Evolutionary conservation across 2,888 invertebrate genomes (phyloP), one percentile per base, ranked within the genome.

Genomic region (Temnothorax rugatulus): DNA sequence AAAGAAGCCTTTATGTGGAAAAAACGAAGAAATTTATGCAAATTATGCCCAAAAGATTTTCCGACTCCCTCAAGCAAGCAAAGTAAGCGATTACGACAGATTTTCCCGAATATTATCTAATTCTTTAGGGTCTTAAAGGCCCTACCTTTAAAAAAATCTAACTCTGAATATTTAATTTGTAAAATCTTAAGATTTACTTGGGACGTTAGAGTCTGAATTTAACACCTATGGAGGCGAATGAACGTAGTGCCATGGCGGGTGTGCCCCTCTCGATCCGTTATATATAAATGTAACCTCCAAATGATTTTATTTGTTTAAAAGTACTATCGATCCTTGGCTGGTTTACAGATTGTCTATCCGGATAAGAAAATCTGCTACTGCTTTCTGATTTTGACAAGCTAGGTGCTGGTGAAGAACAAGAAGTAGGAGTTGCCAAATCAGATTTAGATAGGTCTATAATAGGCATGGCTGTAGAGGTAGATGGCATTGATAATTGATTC

Each of bases 21-120:
- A 98, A 97, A 95, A 95, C 97, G 82, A 96, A 97, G 92, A 96
- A 97, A 92, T 98, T 98, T 95, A 95, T 98, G 88, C 95, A 96
- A 93, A 95, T n/a, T n/a, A n/a, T n/a, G n/a, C n/a, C n/a, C n/a
- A n/a, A n/a, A n/a, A n/a, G n/a, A n/a, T n/a, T n/a, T n/a, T n/a
- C n/a, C n/a, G n/a, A n/a, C n/a, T n/a, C n/a, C n/a, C n/a, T n/a
- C n/a, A n/a, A n/a, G n/a, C n/a, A n/a, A n/a, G n/a, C n/a, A n/a
- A n/a, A n/a, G n/a, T n/a, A n/a, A n/a, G n/a, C n/a, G n/a, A n/a
- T n/a, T n/a, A n/a, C n/a, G n/a, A n/a, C n/a, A n/a, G n/a, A n/a
- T n/a, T n/a, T n/a, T n/a, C n/a, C n/a, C n/a, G n/a, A n/a, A n/a
- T n/a, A n/a, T n/a, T n/a, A n/a, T n/a, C n/a, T n/a, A n/a, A n/a